A percentile compares a stretch with the other conserved stretches of the same genome.
These are phyloP conservation scores for Caenorhabditis uteleia DNA, from an alignment of 2,888 invertebrate species.

Conservation along the genomic window DNA sequence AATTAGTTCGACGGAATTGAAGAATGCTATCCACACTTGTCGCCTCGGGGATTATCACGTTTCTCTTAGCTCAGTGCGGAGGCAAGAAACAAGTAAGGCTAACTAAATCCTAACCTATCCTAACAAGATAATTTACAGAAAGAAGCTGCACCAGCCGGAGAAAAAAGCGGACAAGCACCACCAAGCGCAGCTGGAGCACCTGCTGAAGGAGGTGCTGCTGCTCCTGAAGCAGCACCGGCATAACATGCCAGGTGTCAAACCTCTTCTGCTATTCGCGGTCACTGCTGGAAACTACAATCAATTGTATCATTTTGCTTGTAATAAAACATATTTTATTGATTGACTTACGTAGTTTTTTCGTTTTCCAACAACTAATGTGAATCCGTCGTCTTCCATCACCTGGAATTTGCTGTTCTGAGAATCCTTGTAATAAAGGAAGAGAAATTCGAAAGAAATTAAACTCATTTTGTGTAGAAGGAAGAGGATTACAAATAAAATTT, in stretches of 20 bases:
- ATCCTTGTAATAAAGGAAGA: conserved; percentile 5
- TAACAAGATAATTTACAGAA: not conserved
- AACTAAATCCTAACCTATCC: not conserved
- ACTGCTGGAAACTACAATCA: too few species aligned
- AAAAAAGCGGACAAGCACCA: not conserved
- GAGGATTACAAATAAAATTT: conserved; percentile 2
- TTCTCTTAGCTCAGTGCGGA: not conserved
- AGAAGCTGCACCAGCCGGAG: not conserved
- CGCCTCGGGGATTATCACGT: not conserved
- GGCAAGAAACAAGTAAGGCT: not conserved
- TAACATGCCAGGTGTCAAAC: not conserved
- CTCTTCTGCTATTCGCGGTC: too few species aligned
- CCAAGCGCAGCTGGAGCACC: conserved; percentile 1
- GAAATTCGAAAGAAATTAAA: conserved; percentile 13
- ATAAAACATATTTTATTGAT: not conserved
- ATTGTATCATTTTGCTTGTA: too few species aligned
- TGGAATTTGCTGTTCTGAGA: conserved; percentile 2
- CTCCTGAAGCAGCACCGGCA: too few species aligned
- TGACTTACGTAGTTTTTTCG: not conserved
- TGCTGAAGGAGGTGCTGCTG: conserved; percentile 1
- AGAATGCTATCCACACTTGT: not conserved
- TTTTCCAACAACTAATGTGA: conserved; percentile 34
- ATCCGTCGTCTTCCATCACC: conserved; percentile 53
- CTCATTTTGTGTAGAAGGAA: not conserved
- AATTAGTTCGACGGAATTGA: too few species aligned